Evolutionary conservation across 1,140 invertebrate species (phyloP), one percentile per base, ranked within the genome.

Genomic region (Berghia stephanieae): DNA sequence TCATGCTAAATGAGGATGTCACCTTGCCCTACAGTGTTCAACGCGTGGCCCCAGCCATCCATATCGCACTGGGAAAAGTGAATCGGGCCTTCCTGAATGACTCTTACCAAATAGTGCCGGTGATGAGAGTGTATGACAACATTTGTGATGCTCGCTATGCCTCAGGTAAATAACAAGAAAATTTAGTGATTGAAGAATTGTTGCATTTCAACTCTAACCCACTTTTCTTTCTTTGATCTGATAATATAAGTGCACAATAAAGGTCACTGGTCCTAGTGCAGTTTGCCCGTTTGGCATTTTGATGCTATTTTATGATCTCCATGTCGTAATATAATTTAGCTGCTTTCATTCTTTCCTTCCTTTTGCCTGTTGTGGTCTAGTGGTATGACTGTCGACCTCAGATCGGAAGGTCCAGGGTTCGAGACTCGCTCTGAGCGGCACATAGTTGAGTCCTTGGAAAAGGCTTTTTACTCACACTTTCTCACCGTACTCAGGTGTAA

Each of bases 61-160:
- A 85, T 34, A 72, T 86, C 5, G 85, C 84, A 57, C 60, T 86
- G 21, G 80, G 82, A 24, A 79, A 75, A 55, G 80, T 85, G 55
- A 86, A 86, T 72, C 74, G 40, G 18, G 75, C 82, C 6, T 78
- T 83, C 8, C 70, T 86, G 16, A 84, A 84, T 68, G 49, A 18
- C 18, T 77, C 78, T 10, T 83, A 84, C 74, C 49, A 43, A 21
- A 44, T 83, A 72, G 77, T 70, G 0, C 71, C 34, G 21, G 77
- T 81, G 44, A 70, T 78, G 8, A 63, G 71, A 8, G 70, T 74
- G 2, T 83, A 83, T 68, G 83, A 81, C 16, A 55, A 76, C 21
- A 69, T 79, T 1, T 85, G 83, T 57, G 77, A 78, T 36, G 78
- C 78, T 36, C 67, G 79, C 40, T 60, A 70, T 27, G 82, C 83